Percentiles rank a stretch among this genome's conserved stretches.
Evolutionary conservation across 2,797 vertebrate species (phyloP).

Genomic region (Echeneis naucrates): DNA sequence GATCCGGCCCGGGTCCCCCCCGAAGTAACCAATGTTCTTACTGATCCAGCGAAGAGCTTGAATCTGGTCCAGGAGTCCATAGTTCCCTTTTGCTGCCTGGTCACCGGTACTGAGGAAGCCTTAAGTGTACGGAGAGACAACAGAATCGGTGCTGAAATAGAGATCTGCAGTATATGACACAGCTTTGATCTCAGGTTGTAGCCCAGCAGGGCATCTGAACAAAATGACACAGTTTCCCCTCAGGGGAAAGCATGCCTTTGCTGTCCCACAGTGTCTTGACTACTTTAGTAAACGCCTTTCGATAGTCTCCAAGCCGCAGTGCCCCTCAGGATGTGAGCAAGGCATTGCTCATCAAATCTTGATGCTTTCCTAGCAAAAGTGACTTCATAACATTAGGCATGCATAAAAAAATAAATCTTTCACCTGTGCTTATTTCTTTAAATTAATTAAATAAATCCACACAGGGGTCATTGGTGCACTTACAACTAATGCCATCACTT

Average conservation of each 20-base stretch:
- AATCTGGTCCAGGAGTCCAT: slow-evolving; percentile 97
- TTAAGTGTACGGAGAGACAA: slow-evolving; percentile 74
- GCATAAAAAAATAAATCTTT: slow-evolving; percentile 54
- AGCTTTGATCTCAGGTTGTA: slow-evolving; percentile 65
- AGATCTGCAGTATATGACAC: slow-evolving; percentile 34
- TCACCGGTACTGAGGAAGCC: slow-evolving; percentile 99
- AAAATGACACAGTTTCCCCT: slow-evolving; percentile 57
- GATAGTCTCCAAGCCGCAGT: slow-evolving; percentile 34
- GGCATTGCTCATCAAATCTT: slow-evolving; percentile 43
- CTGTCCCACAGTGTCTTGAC: slow-evolving; percentile 52
- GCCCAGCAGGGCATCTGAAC: slow-evolving; percentile 46
- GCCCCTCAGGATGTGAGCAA: slow-evolving; percentile 32
- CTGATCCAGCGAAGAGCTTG: slow-evolving; percentile 95
- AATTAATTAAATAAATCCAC: slow-evolving; percentile 47
- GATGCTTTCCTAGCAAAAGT: slow-evolving; percentile 37
- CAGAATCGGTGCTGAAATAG: slow-evolving; percentile 40
- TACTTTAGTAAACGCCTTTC: slow-evolving; percentile 46
- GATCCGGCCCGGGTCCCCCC: slow-evolving; percentile 85
- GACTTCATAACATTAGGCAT: slow-evolving; percentile 48
- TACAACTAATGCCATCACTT: slow-evolving; percentile 46
- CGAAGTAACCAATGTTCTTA: slow-evolving; percentile 87
- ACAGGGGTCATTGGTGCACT: slow-evolving; percentile 50
- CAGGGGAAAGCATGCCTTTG: slow-evolving; percentile 59
- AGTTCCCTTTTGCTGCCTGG: slow-evolving; percentile 99
- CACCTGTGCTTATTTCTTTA: slow-evolving; percentile 39